Evolutionary conservation across 2,888 invertebrate genomes (phyloP).

Genomic region (Seladonia tumulorum): DNA sequence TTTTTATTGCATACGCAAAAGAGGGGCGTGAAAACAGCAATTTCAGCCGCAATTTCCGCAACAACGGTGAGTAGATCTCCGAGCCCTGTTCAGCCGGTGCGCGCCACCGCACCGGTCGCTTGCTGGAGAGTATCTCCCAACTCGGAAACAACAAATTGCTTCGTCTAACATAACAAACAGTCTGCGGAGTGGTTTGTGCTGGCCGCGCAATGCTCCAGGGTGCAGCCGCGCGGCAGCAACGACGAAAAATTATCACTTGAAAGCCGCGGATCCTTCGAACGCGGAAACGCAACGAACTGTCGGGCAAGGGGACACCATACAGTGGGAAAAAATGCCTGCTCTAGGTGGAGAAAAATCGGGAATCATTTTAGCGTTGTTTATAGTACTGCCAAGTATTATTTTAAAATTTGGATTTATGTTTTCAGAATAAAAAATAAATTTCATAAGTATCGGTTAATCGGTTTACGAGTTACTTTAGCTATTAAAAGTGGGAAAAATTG

Average conservation of each 20-base stretch:
- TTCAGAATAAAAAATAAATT: too few relatives aligned
- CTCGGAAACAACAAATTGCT: constrained; percentile 74
- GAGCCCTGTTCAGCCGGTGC: neutral
- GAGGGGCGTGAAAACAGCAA: constrained; percentile 33
- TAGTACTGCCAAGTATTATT: too few relatives aligned
- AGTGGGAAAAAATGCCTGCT: too few relatives aligned
- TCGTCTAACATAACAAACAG: constrained; percentile 78
- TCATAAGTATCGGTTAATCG: too few relatives aligned
- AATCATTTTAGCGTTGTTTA: too few relatives aligned
- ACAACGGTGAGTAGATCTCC: constrained; percentile 10
- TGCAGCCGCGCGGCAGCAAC: constrained; percentile 49
- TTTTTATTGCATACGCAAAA: constrained; percentile 10
- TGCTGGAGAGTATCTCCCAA: constrained; percentile 8
- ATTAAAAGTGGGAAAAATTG: too few relatives aligned
- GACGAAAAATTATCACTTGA: constrained; percentile 73
- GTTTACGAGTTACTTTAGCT: too few relatives aligned
- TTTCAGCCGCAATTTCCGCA: constrained; percentile 48
- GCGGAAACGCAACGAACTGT: neutral
- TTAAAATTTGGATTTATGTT: too few relatives aligned
- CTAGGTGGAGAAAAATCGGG: too few relatives aligned
- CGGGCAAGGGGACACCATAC: too few relatives aligned
- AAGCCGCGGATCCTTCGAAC: constrained; percentile 51
- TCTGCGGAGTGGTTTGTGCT: constrained; percentile 65
- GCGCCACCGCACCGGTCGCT: constrained; percentile 1
- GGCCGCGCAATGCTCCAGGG: constrained; percentile 64